phyloP scores from a whole-genome alignment of 2,113 vertebrate genomes.

The Gasterosteus aculeatus region DNA sequence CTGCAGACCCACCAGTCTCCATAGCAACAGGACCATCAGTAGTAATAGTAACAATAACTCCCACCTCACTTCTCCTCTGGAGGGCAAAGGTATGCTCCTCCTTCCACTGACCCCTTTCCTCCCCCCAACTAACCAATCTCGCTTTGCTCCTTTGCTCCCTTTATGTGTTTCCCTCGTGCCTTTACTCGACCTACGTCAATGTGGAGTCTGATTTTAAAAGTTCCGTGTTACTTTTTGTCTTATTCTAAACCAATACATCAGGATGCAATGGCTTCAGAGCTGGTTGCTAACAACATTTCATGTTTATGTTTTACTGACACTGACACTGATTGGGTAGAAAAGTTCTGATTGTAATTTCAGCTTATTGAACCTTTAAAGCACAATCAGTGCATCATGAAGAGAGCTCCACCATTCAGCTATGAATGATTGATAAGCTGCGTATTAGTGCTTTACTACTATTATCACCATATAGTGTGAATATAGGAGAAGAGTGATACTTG shows the following conservation, averaged over 20 bases:
- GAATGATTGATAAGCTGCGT: neutral
- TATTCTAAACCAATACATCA: neutral
- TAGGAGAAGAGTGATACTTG: neutral
- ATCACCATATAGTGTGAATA: neutral
- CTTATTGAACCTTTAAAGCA: neutral
- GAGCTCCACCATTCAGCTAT: no score
- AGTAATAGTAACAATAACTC: slow-evolving; percentile 97
- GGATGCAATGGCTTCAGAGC: neutral
- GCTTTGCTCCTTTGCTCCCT: slow-evolving; percentile 5
- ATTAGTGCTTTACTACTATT: neutral
- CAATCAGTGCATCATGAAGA: no score
- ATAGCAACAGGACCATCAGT: slow-evolving; percentile 96
- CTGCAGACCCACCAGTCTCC: slow-evolving; percentile 95
- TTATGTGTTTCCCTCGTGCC: neutral
- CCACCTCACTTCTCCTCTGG: slow-evolving; percentile 85
- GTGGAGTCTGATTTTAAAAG: neutral
- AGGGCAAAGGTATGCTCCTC: slow-evolving; percentile 92
- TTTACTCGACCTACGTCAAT: neutral
- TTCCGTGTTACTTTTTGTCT: neutral
- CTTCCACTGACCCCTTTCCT: slow-evolving; percentile 38
- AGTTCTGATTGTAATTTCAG: neutral
- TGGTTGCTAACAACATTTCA: neutral
- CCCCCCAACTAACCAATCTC: neutral
- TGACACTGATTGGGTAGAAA: no score
- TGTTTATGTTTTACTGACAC: neutral